These are phyloP conservation scores for Pseudopleuronectes americanus DNA, from an alignment of 2,797 vertebrate genomes.

Conservation along the genomic window DNA sequence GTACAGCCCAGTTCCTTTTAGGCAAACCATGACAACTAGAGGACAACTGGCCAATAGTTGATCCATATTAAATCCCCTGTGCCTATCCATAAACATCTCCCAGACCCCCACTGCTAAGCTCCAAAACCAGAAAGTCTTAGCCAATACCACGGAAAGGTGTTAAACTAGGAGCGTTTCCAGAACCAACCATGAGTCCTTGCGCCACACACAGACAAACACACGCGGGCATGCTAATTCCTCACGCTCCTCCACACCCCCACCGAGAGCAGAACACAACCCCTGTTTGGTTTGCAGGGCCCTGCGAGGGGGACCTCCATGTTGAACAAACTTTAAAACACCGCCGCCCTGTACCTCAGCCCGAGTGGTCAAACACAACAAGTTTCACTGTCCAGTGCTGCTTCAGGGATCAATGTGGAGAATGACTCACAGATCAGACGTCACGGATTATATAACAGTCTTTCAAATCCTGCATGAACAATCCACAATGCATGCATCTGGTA, in stretches of 20 bases:
- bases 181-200: slow-evolving; percentile 54
- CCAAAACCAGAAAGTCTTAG: slow-evolving; percentile 55
- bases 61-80: slow-evolving; percentile 38
- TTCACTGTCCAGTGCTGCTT: slow-evolving; percentile 49
- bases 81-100: slow-evolving; percentile 50
- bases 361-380: slow-evolving; percentile 43
- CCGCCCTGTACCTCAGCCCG: slow-evolving; percentile 53
- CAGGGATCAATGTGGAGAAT: slow-evolving; percentile 43
- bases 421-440: slow-evolving; percentile 14
- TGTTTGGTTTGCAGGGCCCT: slow-evolving; percentile 78
- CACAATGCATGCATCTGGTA: slow-evolving; percentile 9
- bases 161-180: slow-evolving; percentile 78
- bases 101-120: slow-evolving; percentile 49
- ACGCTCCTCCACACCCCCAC: slow-evolving; percentile 59
- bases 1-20: slow-evolving; percentile 41
- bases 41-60: slow-evolving; percentile 25
- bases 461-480: background rate
- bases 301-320: slow-evolving; percentile 74
- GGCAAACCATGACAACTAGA: slow-evolving; percentile 18
- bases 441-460: slow-evolving; percentile 20
- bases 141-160: slow-evolving; percentile 72
- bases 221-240: slow-evolving; percentile 66
- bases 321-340: slow-evolving; percentile 70
- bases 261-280: slow-evolving; percentile 66
- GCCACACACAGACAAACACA: slow-evolving; percentile 60